Conservation (phyloP, 2,888 invertebrate genomes). For the Nymphalis polychloros region DNA sequence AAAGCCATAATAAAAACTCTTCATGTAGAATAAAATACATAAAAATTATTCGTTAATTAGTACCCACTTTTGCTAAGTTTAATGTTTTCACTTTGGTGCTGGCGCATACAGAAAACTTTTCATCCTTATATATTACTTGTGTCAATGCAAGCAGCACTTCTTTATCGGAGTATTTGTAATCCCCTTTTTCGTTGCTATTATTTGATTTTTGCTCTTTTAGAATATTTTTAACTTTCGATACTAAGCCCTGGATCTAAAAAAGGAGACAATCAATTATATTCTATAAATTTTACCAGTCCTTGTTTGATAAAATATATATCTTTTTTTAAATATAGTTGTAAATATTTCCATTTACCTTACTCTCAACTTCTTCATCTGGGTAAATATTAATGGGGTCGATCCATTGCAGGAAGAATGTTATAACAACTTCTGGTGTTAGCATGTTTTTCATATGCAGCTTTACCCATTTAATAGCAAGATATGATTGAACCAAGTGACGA, state of each 20-base stretch:
- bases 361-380: slow-evolving; percentile 49
- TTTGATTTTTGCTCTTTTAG: slow-evolving; percentile 34
- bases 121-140: slow-evolving; percentile 52
- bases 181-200: slow-evolving; percentile 12
- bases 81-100: slow-evolving; percentile 53
- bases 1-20: neutral
- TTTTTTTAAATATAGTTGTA: neutral
- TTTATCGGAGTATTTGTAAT: slow-evolving; percentile 38
- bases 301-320: no score
- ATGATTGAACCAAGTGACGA: slow-evolving; percentile 56
- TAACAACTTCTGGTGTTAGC: slow-evolving; percentile 53
- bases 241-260: slow-evolving; percentile 48
- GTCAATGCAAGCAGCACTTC: slow-evolving; percentile 52
- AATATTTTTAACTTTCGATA: slow-evolving; percentile 42
- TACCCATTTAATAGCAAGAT: slow-evolving; percentile 58
- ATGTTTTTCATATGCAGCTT: slow-evolving; percentile 44
- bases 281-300: no score
- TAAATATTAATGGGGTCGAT: slow-evolving; percentile 54
- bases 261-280: neutral
- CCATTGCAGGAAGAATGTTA: slow-evolving; percentile 67
- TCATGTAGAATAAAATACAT: neutral
- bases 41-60: neutral
- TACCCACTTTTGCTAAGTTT: slow-evolving; percentile 54
- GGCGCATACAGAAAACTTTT: slow-evolving; percentile 45
- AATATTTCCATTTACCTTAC: slow-evolving; percentile 46